A percentile compares a stretch with the other conserved stretches of the same genome.
Evolutionary conservation across 2,113 vertebrate species (phyloP).

Genomic region (Archocentrus centrarchus): DNA sequence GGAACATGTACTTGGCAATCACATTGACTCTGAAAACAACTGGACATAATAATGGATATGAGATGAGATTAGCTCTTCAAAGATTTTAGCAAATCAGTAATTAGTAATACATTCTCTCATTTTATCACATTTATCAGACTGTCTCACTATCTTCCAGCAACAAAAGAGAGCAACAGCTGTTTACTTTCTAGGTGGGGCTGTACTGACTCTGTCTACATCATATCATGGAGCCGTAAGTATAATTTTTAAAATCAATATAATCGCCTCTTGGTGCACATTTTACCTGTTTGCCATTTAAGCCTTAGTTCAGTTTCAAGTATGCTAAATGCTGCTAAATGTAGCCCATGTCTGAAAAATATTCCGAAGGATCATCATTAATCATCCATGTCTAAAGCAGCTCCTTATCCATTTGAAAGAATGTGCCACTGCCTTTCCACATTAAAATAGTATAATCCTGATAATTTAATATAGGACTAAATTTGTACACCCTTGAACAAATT

Average conservation of each 20-base stretch:
- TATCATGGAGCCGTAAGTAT: constrained; percentile 81
- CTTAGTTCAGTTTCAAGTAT: background rate
- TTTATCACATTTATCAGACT: background rate
- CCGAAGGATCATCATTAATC: background rate
- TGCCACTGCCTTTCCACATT: background rate
- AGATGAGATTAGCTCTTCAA: background rate
- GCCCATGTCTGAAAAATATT: background rate
- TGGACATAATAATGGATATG: background rate
- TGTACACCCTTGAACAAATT: background rate
- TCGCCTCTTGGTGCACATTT: background rate
- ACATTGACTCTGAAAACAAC: background rate
- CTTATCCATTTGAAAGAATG: background rate
- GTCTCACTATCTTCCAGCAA: background rate
- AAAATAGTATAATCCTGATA: too few relatives aligned
- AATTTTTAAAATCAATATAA: background rate
- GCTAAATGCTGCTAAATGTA: background rate
- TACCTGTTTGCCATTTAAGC: background rate
- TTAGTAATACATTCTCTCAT: background rate
- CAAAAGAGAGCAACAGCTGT: background rate
- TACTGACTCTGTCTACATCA: constrained; percentile 21
- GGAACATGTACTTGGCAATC: background rate
- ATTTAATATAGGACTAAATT: too few relatives aligned
- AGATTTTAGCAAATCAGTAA: background rate
- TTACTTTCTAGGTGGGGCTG: constrained; percentile 32
- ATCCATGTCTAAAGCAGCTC: background rate